These are phyloP conservation scores for Psittacula cyanocephala DNA, from an alignment of 2,113 vertebrate species.

Conservation along the genomic window DNA sequence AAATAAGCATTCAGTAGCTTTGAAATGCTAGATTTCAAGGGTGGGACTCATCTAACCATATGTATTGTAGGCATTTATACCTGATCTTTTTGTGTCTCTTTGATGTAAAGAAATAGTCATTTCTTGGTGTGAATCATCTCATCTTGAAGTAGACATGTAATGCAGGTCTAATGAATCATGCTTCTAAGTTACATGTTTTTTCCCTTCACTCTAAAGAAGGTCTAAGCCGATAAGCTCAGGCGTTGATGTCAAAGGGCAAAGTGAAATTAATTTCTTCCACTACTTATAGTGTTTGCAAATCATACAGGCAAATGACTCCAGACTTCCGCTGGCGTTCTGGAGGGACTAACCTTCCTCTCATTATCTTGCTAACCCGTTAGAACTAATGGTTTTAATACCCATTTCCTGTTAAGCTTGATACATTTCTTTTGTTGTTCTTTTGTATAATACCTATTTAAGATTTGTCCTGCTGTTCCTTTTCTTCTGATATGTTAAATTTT, in stretches of 20 bases:
- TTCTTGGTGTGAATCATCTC: conserved; percentile 26
- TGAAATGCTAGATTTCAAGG: background rate
- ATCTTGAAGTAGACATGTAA: background rate
- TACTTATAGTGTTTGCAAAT: background rate
- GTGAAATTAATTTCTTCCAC: background rate
- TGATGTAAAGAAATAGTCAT: background rate
- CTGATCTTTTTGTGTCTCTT: background rate
- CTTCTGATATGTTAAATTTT: background rate
- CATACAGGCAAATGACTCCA: background rate
- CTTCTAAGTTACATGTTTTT: background rate
- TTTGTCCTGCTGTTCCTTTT: background rate
- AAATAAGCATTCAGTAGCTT: background rate
- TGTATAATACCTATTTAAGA: background rate
- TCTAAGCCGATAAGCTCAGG: background rate
- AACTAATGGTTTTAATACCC: background rate
- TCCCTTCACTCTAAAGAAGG: background rate
- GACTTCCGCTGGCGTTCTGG: background rate
- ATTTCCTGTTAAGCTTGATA: background rate
- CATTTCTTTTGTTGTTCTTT: background rate
- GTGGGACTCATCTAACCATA: background rate
- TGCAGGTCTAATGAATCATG: background rate
- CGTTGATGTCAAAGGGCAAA: conserved; percentile 8
- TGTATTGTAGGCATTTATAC: background rate
- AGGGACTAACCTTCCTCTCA: background rate
- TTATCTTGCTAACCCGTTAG: background rate